Percentiles rank a stretch among this genome's conserved stretches.
Conservation (phyloP, 1,140 invertebrate species). For the Aphis gossypii region DNA sequence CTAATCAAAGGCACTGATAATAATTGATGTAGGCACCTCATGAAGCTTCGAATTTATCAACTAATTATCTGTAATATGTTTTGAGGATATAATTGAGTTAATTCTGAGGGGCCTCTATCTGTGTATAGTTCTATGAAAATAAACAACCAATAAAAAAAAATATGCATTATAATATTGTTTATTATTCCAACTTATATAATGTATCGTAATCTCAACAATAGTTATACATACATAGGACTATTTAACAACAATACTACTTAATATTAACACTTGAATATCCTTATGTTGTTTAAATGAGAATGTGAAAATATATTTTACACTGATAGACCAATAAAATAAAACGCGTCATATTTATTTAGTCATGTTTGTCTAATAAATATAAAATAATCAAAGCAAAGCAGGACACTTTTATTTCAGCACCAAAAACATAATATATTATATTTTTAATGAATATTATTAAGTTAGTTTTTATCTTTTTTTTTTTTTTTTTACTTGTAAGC, state of each 20-base stretch:
- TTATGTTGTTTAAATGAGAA: neutral
- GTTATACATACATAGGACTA: neutral
- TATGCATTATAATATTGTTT: neutral
- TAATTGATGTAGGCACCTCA: neutral
- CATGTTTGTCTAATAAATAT: neutral
- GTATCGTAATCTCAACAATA: neutral
- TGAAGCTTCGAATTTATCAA: neutral
- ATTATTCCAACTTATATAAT: neutral
- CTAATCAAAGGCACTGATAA: neutral
- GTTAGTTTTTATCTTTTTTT: neutral
- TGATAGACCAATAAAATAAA: neutral
- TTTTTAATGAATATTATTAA: neutral
- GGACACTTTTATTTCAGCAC: neutral
- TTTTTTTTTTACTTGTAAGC: neutral
- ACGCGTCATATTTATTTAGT: neutral
- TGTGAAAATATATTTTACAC: neutral
- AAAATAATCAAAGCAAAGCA: neutral
- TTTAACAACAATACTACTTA: neutral
- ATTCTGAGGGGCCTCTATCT: neutral
- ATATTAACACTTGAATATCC: neutral
- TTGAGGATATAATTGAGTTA: neutral
- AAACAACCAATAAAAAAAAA: neutral
- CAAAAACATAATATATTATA: neutral
- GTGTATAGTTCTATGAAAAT: neutral
- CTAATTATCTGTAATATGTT: neutral